Evolutionary conservation across 2,113 vertebrate species (phyloP).

Genomic region (Odocoileus virginianus): DNA sequence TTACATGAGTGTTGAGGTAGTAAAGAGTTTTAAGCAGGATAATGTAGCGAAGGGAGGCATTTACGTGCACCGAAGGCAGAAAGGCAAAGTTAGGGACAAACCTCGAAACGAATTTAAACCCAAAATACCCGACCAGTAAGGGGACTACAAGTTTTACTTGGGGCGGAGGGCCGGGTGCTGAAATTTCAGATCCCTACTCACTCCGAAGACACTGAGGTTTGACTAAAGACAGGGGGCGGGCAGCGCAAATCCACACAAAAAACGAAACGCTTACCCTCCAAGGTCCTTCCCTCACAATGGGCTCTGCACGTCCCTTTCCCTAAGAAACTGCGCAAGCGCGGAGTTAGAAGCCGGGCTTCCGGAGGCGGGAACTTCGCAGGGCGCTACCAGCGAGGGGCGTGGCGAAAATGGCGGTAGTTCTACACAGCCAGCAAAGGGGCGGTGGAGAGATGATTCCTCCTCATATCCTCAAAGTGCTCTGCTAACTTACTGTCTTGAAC

Average conservation of each 20-base stretch:
- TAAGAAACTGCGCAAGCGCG: neutral
- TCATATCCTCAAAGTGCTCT: neutral
- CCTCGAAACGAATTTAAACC: neutral
- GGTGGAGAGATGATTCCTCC: neutral
- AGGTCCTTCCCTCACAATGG: fast-evolving
- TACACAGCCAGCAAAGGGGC: fast-evolving
- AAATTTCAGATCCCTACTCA: neutral
- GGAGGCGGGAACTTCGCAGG: neutral
- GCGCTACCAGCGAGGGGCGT: neutral
- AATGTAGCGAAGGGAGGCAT: neutral
- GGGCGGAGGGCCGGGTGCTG: neutral
- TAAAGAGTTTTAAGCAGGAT: neutral
- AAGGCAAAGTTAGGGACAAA: neutral
- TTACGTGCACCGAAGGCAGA: neutral
- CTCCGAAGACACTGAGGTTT: neutral
- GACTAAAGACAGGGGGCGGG: neutral
- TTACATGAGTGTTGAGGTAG: neutral
- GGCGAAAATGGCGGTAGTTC: neutral
- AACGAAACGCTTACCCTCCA: neutral
- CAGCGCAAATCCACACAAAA: neutral
- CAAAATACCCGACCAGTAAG: neutral
- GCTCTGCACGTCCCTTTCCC: neutral
- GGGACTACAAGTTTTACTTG: neutral
- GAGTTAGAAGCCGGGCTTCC: neutral
- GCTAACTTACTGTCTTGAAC: neutral